Evolutionary conservation across 2,797 vertebrate species (phyloP), one percentile per base, ranked within the genome.

Genomic region (Columba guinea): DNA sequence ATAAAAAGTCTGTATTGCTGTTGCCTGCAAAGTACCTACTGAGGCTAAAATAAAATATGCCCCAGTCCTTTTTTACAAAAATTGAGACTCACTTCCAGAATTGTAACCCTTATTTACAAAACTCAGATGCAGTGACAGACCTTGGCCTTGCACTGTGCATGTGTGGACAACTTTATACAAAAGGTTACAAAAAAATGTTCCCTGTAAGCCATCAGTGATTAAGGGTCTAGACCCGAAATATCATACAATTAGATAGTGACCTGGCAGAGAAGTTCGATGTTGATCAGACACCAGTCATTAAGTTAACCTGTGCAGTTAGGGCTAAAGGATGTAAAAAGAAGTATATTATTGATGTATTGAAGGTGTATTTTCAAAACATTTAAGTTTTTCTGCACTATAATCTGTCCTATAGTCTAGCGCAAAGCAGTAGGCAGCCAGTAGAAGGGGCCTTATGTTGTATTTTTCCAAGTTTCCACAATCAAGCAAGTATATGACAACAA

Each of bases 371-470:
- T 60, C n/a, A 41, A 89, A 82, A 52, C 20, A 19, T 5, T 30
- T 23, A 34, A 9, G 20, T 32, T 65, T 59, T 83, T 59, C 56
- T 56, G 19, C 3, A 1, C 51, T 32, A 20, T 55, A 11, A 37
- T 20, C n/a, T 82, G 22, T 32, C 39, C 27, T 32, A 2, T 5
- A 55, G 24, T 14, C 67, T 53, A 39, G 22, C 59, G 37, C 22
- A 84, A 80, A 88, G 52, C 23, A 23, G 46, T 2, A 73, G 49
- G 26, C 65, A 76, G 64, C 20, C 63, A 76, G 37, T 5, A 87
- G 37, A 63, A 48, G 11, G n/a, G 51, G 49, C 20, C 20, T 53
- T n/a, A 18, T 0, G 2, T n/a, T 34, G 5, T 34, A 15, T 46
- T 70, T 60, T 75, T 75, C 16, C 24, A 59, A 22, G 39, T 84